phyloP scores from a whole-genome alignment of 2,113 vertebrate genomes.

The Myiopsitta monachus region DNA sequence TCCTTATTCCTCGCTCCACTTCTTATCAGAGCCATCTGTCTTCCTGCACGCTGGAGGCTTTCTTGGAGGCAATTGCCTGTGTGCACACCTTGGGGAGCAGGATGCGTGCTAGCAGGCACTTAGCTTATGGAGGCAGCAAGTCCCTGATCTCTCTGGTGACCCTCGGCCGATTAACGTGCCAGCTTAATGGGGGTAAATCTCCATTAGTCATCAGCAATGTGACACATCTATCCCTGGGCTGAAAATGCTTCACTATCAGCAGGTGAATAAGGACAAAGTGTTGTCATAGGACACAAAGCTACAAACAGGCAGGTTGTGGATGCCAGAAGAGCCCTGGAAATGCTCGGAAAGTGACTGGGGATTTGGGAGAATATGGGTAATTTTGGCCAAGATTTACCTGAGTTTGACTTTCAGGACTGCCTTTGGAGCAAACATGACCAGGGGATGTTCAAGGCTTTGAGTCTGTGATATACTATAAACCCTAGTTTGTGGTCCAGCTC shows the following conservation, averaged over 20 bases:
- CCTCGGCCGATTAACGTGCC: not conserved
- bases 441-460: not conserved
- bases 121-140: not conserved
- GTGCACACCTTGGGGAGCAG: fast-evolving
- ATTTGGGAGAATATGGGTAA: not conserved
- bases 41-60: not conserved
- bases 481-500: not conserved
- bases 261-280: not conserved
- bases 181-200: not conserved
- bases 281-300: not conserved
- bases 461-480: not conserved
- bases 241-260: not conserved
- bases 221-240: not conserved
- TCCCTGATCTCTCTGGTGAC: not conserved
- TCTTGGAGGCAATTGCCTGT: not conserved
- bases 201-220: not conserved
- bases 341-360: not conserved
- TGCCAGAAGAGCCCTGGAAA: not conserved
- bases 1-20: not conserved
- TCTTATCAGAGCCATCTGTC: not conserved
- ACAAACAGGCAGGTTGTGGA: not conserved
- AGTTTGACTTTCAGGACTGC: not conserved
- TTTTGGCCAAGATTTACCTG: not conserved
- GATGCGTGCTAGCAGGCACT: not conserved
- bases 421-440: not conserved